These are phyloP conservation scores for Orchestia grillus DNA, from an alignment of 1,140 invertebrate genomes.

Conservation along the genomic window DNA sequence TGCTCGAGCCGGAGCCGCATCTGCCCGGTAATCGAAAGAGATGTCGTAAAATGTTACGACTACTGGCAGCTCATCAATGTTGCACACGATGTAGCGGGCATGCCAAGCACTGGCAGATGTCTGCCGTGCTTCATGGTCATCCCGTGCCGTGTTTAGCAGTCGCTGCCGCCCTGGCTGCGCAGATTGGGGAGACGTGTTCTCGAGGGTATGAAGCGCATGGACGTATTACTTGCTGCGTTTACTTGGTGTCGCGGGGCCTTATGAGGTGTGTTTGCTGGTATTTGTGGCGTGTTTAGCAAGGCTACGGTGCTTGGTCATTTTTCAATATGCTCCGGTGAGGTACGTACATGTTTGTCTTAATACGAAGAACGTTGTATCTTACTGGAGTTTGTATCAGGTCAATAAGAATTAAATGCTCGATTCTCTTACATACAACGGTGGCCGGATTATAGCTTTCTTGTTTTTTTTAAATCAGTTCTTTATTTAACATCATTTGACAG, in stretches of 20 bases:
- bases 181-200: neutral
- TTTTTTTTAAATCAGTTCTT: too few relatives aligned
- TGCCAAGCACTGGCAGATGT: neutral
- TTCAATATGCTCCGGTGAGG: neutral
- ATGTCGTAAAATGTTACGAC: slow-evolving; percentile 54
- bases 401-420: too few relatives aligned
- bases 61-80: slow-evolving; percentile 52
- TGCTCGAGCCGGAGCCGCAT: neutral
- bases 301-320: neutral
- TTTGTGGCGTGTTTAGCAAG: neutral
- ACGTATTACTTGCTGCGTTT: neutral
- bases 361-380: too few relatives aligned
- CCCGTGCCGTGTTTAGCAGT: neutral
- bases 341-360: neutral
- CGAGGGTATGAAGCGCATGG: neutral
- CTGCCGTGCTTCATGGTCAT: neutral
- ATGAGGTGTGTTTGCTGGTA: neutral
- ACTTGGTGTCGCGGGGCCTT: neutral
- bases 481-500: too few relatives aligned
- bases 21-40: slow-evolving; percentile 38
- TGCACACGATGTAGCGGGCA: neutral
- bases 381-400: too few relatives aligned
- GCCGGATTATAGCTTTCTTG: too few relatives aligned
- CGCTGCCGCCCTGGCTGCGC: neutral
- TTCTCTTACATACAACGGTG: too few relatives aligned